Conservation (phyloP, 2,797 vertebrate species). For the Alexandromys oeconomus region DNA sequence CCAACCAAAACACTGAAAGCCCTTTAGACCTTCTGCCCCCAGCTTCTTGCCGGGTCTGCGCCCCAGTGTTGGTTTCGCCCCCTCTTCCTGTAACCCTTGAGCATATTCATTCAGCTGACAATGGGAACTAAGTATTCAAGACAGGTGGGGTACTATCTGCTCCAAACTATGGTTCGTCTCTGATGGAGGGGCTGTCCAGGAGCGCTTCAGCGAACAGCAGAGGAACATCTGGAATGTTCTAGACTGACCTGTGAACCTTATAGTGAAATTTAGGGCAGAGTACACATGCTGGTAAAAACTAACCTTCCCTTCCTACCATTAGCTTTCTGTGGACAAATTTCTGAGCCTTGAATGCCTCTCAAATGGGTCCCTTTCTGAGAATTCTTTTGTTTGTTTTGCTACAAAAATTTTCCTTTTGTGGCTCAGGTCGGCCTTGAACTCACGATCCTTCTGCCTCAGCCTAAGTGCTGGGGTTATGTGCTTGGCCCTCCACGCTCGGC, state of each 20-base stretch:
- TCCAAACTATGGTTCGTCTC: accelerated
- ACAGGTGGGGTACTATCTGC: accelerated
- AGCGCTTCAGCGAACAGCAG: accelerated
- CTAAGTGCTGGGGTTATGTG: not conserved
- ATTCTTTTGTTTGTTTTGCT: not conserved
- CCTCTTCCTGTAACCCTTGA: not conserved
- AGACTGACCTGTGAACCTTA: accelerated
- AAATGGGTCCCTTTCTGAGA: not conserved
- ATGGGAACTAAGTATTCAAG: accelerated
- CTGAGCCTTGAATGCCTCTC: not conserved
- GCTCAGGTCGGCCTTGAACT: not conserved
- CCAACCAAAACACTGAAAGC: not conserved
- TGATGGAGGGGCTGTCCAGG: accelerated
- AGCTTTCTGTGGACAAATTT: not conserved
- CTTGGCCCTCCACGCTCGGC: not conserved
- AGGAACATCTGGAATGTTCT: not conserved
- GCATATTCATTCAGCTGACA: not conserved
- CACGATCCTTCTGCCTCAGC: not conserved
- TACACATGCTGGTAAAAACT: accelerated
- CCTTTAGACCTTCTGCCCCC: not conserved
- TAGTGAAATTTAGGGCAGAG: accelerated
- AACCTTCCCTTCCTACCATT: not conserved
- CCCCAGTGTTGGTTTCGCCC: accelerated
- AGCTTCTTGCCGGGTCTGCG: not conserved
- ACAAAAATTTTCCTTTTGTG: not conserved